Evolutionary conservation across 2,113 vertebrate genomes (phyloP), one percentile per base, ranked within the genome.

Genomic region (Carlito syrichta): DNA sequence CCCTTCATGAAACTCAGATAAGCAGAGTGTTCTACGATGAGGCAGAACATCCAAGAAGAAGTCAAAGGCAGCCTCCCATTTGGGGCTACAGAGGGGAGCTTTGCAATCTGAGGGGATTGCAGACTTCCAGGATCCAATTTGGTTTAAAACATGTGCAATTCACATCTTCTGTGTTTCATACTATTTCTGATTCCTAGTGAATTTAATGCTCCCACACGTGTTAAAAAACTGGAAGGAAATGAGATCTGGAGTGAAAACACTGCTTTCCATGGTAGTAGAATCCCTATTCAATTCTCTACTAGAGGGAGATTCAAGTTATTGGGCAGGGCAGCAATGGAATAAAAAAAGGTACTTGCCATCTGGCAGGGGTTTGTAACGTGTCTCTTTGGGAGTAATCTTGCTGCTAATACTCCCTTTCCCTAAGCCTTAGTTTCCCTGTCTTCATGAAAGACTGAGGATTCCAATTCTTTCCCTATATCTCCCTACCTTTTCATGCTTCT

Each of bases 351-450:
- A 27, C n/a, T 38, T 56, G 22, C 6, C 62, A 10, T 86, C 43
- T 27, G 60, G 1, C 30, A 38, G 8, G 22, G 4, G 38, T 14
- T n/a, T 45, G 1, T 8, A 35, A 52, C 52, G 13, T n/a, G 17
- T 32, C 35, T 76, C 63, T 91, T 5, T 79, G 7, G 69, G 40
- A 62, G 32, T 43, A 16, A 43, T 25, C 68, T 48, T 79, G 13
- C 25, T 13, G 8, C 20, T 30, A 5, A 66, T 50, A 19, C 27
- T 22, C 93, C 35, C 50, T 40, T 81, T 71, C 32, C 38, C 32
- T 86, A n/a, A 76, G n/a, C 83, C 86, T 96, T 87, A 78, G 54
- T 94, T 96, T 96, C 78, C 45, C 76, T 50, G 19, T 76, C 45
- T 83, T 85, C 9, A 54, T 76, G 63, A 88, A 82, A 77, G 50